Conservation (phyloP, 2,797 vertebrate genomes). For the Odontamblyopus rebecca region DNA sequence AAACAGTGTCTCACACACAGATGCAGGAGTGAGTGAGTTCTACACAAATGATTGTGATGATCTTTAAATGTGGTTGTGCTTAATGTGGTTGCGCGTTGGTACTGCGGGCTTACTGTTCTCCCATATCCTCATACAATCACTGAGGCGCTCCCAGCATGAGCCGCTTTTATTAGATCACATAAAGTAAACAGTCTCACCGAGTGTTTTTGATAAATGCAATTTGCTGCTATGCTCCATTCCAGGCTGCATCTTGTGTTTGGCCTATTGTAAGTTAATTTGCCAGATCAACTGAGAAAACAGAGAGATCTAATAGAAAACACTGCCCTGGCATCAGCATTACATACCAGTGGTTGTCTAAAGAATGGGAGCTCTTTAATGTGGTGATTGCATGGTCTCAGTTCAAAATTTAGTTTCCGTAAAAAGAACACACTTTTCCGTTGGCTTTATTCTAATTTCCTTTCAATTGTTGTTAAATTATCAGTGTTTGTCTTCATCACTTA, state of each 20-base stretch:
- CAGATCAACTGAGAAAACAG: constrained; percentile 80
- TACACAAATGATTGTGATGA: constrained; percentile 71
- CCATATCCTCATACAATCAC: constrained; percentile 68
- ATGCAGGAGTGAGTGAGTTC: constrained; percentile 56
- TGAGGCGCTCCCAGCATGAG: constrained; percentile 67
- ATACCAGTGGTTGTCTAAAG: constrained; percentile 76
- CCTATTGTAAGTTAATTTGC: constrained; percentile 83
- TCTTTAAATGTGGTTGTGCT: constrained; percentile 64
- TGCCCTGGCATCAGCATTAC: constrained; percentile 67
- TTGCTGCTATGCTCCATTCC: constrained; percentile 78
- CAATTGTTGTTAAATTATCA: constrained; percentile 67
- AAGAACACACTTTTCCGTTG: constrained; percentile 70
- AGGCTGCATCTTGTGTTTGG: constrained; percentile 77
- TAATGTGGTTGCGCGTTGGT: constrained; percentile 65
- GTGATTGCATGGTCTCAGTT: constrained; percentile 77
- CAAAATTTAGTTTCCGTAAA: constrained; percentile 76
- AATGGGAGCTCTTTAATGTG: constrained; percentile 79
- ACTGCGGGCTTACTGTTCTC: constrained; percentile 60
- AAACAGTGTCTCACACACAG: constrained; percentile 64
- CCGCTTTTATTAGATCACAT: constrained; percentile 74
- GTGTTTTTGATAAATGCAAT: constrained; percentile 82
- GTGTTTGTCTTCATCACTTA: constrained; percentile 49
- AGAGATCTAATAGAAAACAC: constrained; percentile 81
- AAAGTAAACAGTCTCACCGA: constrained; percentile 76
- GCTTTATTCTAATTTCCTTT: constrained; percentile 73